Evolutionary conservation across 2,113 vertebrate genomes (phyloP), one percentile per base, ranked within the genome.

Genomic region (Cephalopholis sonnerati): DNA sequence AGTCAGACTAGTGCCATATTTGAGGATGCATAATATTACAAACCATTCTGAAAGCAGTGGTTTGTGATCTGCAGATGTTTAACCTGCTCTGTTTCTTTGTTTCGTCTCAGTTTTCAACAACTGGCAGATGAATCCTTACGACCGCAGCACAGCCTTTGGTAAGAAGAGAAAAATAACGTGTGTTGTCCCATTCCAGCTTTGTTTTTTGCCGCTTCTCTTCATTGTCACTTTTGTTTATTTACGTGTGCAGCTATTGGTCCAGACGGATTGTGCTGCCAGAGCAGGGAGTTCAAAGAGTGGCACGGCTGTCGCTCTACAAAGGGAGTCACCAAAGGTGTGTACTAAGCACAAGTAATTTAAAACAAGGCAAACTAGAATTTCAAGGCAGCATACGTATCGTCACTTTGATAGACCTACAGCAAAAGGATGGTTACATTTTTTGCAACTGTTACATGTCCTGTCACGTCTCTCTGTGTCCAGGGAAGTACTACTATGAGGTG

Each of bases 51-150:
- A 44, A 27, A 5, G 2, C 46, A 46, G 2, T 62, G 13, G 11
- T 11, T 2, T 25, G 27, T 72, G 32, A 12, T 58, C 15, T 68
- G 39, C 16, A 69, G 18, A 25, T 4, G 0, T 68, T 55, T 74
- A 7, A 83, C 7, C 22, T 48, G 3, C 27, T 68, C 29, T 57
- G 20, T 18, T 59, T 58, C 13, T 73, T 64, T 64, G 2, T 24
- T 50, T 78, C 67, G 2, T 58, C 64, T 77, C 77, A 99, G 98
- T 99, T 71, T 96, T 99, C 78, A 99, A 97, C 95, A 99, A 95
- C 83, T 99, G 98, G 98, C 98, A 99, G 72, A 99, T 99, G 98
- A 99, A 99, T 88, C 98, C 98, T 0, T 99, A 99, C 80, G 98
- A 99, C 53, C 96, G 98, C 95, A 97, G 97, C 74, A 55, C 96